Evolutionary conservation across 2,113 vertebrate genomes (phyloP), one percentile per base, ranked within the genome.

Genomic region (Mustela lutreola): DNA sequence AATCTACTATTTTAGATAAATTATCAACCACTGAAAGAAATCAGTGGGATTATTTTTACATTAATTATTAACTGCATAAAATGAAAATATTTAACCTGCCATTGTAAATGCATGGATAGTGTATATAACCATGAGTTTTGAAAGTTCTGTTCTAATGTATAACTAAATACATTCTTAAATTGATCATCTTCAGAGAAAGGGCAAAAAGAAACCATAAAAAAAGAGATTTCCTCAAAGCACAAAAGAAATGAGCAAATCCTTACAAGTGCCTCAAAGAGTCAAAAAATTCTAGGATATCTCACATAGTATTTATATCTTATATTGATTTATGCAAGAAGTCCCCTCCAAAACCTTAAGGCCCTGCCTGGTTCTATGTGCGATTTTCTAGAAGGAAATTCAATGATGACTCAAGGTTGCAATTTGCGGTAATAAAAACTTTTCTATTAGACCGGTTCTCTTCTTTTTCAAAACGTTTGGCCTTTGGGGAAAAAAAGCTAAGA

Each of bases 361-460:
- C n/a, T 89, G n/a, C 53, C 45, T 91, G 39, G 11, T 97, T 90
- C 11, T 76, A 50, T 50, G 9, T 84, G 48, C 93, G 90, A 92
- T 96, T 97, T 90, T 94, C 58, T 53, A 62, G 19, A 36, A 96
- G 60, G 53, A 96, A 90, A 94, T 88, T 92, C 84, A 94, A 96
- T 92, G 62, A 95, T 95, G 45, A 97, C 53, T 26, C 78, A 95
- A 89, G 42, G 50, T 89, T 95, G 63, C 56, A 97, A 97, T 93
- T 95, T 98, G 63, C 22, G 80, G 22, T 79, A 97, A 93, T 92
- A 89, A 97, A 97, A 91, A 89, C 50, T 73, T 97, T 94, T 96
- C 48, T 90, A 31, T 88, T 58, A 92, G 28, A 88, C 63, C 48
- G 16, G 1, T 78, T 93, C 16, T 89, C 28, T 96, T 91, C 22